Evolutionary conservation across 2,888 invertebrate species (phyloP), one percentile per base, ranked within the genome.

Genomic region (Oscheius myriophilus): DNA sequence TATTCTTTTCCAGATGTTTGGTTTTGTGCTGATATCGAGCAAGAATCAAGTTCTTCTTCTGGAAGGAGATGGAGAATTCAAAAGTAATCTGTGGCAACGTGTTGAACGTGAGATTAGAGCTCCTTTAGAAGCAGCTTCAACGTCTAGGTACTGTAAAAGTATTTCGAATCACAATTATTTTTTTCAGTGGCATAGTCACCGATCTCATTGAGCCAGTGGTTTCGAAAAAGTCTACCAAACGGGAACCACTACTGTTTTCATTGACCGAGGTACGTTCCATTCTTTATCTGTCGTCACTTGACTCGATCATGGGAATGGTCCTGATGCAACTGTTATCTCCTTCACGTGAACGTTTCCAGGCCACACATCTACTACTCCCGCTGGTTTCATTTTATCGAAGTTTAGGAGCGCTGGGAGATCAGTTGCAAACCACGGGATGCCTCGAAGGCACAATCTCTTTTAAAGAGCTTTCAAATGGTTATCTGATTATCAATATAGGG

Each of bases 21-120:
- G 63, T 52, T 63, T 52, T 63, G n/a, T 63, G 18, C 52, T 63
- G 49, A 23, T 63, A 16, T 63, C 63, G 1, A 14, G 21, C n/a
- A 63, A 63, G 26, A 63, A 63, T 53, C 21, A 39, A 21, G 53
- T 63, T 1, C 7, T 63, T 11, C 21, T 63, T 2, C 26, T 63
- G 12, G 63, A 63, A 12, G 63, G 63, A 52, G 52, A 63, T 41
- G 52, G 41, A 0, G 14, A 12, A 1, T 63, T 63, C 39, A 52
- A 53, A 14, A 41, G 33, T 1, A 52, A 63, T 63, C n/a, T 63
- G 4, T 33, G 18, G 21, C 52, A 53, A 39, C 12, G 43, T 16
- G 25, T 63, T 41, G 63, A 63, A 21, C 4, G 41, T 18, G 63
- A 63, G 39, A 63, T 63, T 33, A 33, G 53, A 3, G 49, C 49